Base-by-base conservation (phyloP, 1,140 invertebrate genomes). In the Diprion similis region DNA sequence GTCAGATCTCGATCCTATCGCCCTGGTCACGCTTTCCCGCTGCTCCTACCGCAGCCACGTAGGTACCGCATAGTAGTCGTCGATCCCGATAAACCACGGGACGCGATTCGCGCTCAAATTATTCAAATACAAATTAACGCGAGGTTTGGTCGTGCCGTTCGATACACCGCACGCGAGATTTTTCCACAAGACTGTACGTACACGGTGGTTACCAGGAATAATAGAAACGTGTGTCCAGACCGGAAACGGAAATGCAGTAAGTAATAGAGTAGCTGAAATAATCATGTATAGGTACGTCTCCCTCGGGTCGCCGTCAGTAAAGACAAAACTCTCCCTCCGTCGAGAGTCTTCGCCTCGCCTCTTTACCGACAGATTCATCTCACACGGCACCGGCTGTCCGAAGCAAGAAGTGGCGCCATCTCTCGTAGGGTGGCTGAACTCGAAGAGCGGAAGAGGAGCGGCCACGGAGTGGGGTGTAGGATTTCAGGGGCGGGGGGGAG, bases 21-120 rank as follows among this genome's bases (percentile, higher is more conserved):
- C 80, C 72, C 78, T 71, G 84, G 83, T 86, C 85, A 86, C 85
- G 85, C 83, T 84, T 85, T 80, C 82, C 80, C 78, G 80, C 80
- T 59, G 51, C 51, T 59, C 51, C 51, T 59, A 59, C 51, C 51
- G n/a, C 51, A 17, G 51, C 51, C 51, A 59, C 51, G 24, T 37
- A 37, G 24, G 24, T 37, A 37, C 24, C 24, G 24, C 6, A 37
- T 2, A 59, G 51, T 9, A 13, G 51, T 15, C n/a, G 11, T 59
- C 11, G 51, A 59, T 17, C 11, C 51, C 9, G 51, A 17, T 13
- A 59, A 15, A 59, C 24, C 24, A 6, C 24, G 24, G 24, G 24
- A 37, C 11, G 11, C 51, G 11, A 11, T 59, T 59, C 51, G 6
- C 11, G 51, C 51, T 59, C 11, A 59, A 59, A 8, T 59, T 59